phyloP scores from a whole-genome alignment of 2,888 invertebrate genomes.

The Nemoura dubitans region DNA sequence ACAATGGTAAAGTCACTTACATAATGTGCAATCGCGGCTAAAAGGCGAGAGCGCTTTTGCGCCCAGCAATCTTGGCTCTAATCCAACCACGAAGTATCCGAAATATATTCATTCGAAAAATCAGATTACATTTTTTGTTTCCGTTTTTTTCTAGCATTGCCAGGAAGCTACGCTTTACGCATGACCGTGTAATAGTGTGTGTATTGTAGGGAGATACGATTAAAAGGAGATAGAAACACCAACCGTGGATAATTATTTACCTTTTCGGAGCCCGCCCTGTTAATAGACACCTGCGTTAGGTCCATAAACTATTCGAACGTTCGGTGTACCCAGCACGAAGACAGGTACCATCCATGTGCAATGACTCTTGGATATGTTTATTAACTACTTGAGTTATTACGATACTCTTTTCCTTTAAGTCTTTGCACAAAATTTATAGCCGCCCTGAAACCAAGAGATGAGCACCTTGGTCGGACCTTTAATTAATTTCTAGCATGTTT shows the following conservation, averaged over 20 bases:
- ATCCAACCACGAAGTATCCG: background rate
- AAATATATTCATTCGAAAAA: background rate
- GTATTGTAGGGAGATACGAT: constrained; percentile 2
- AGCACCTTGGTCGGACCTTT: background rate
- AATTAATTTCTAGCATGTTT: constrained; percentile 22
- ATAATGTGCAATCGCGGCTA: background rate
- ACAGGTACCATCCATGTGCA: constrained; percentile 9
- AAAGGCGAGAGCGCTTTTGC: background rate
- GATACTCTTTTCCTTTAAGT: background rate
- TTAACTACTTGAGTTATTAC: constrained; percentile 29
- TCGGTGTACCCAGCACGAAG: background rate
- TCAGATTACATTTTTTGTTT: constrained; percentile 15
- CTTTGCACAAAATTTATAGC: constrained; percentile 8
- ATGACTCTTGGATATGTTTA: constrained; percentile 24
- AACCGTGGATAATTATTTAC: constrained; percentile 28
- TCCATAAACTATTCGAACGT: background rate
- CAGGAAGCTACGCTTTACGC: background rate
- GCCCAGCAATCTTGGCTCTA: background rate
- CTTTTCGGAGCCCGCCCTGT: constrained; percentile 23
- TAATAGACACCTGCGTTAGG: constrained; percentile 25
- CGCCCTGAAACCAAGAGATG: constrained; percentile 1
- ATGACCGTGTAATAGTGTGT: constrained; percentile 20
- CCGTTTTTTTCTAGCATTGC: background rate
- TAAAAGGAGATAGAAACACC: constrained; percentile 9
- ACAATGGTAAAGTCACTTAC: background rate